Percentiles rank a stretch among this genome's conserved stretches.
Evolutionary conservation across 2,113 vertebrate species (phyloP).

Genomic region (Pelodiscus sinensis): DNA sequence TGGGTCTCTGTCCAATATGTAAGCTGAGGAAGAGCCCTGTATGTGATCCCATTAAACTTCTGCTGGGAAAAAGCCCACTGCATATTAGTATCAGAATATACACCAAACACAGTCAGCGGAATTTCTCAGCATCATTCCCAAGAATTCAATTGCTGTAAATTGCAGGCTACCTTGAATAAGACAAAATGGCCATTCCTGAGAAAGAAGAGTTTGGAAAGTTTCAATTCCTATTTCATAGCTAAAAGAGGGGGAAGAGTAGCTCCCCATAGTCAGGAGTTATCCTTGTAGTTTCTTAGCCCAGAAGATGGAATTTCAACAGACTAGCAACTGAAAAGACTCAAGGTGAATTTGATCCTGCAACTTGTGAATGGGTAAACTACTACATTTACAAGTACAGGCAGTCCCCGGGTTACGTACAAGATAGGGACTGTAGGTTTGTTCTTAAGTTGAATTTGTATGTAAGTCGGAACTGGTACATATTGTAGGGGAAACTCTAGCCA

Average conservation of each 20-base stretch:
- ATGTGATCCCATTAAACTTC: neutral
- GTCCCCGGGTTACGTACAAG: too few relatives aligned
- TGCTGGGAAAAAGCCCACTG: neutral
- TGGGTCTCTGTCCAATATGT: neutral
- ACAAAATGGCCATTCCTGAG: neutral
- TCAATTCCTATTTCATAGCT: neutral
- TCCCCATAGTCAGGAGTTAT: neutral
- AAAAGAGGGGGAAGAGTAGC: neutral
- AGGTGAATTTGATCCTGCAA: neutral
- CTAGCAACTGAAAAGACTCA: neutral
- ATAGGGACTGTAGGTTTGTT: too few relatives aligned
- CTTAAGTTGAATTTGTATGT: too few relatives aligned
- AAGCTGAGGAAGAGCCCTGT: neutral
- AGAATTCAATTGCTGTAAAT: neutral
- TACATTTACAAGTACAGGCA: too few relatives aligned
- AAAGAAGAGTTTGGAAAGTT: neutral
- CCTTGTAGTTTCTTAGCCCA: neutral
- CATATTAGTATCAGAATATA: neutral
- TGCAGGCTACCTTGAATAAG: constrained; percentile 1
- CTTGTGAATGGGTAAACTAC: too few relatives aligned
- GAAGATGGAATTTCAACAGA: neutral
- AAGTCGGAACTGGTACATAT: too few relatives aligned
- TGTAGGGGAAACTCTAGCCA: too few relatives aligned
- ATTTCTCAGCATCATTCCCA: neutral
- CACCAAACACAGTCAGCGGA: neutral